Evolutionary conservation across 2,888 invertebrate genomes (phyloP), one percentile per base, ranked within the genome.

Genomic region (Drosophila cyrtoloma): DNA sequence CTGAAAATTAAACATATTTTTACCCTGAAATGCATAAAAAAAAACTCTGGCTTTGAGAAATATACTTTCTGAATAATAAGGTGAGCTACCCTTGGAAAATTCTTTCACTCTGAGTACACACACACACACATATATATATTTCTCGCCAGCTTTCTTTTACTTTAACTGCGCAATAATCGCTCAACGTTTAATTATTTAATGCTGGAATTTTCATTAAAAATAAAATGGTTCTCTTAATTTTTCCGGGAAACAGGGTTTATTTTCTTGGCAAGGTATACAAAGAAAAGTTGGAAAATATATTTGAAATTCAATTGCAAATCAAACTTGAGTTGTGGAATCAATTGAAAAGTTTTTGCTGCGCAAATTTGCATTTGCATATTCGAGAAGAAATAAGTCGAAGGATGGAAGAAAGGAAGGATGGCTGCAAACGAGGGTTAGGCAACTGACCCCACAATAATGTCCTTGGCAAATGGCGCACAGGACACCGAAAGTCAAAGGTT

Each of bases 331-430:
- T 22, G 58, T 52, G 42, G 33, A 65, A 56, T 71, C 71, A 82
- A 80, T 82, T 75, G 76, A 79, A 51, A 82, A 82, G 61, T 80
- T 82, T 73, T 35, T 28, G 47, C 47, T 47, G 44, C 19, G n/a
- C 4, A 32, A 39, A 57, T 74, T 30, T 42, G 56, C 44, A 75
- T 75, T 75, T 75, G 71, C 75, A 75, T 77, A 75, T 68, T 58
- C 16, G 1, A 37, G 35, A 7, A 5, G 61, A 33, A 56, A 37
- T 35, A 32, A 12, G 35, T 55, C 35, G n/a, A 16, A 19, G 16
- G 28, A 26, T 51, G 28, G 5, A 16, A 16, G 51, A 19, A 12
- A 19, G 51, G 28, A 28, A 51, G 19, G 30, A 19, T 10, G n/a
- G 12, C 33, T n/a, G 14, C 16, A 35, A 61, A 35, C 22, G n/a